Base-by-base conservation (phyloP, 2,888 invertebrate genomes). In the Syrphus vitripennis region DNA sequence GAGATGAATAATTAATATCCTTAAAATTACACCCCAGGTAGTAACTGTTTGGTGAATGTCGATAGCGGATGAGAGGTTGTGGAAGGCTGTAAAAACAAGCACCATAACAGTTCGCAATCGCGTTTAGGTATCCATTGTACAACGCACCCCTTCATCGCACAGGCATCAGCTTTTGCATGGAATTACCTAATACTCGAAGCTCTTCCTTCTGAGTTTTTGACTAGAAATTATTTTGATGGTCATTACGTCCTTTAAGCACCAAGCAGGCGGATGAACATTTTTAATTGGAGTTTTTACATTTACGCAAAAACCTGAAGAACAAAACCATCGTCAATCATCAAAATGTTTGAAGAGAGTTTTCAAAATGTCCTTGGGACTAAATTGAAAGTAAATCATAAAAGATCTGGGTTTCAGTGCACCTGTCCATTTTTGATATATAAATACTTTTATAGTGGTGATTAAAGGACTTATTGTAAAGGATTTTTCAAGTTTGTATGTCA, bases 181-280 rank as follows among this genome's bases (percentile, higher is more conserved):
- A 37, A 83, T 83, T 70, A 75, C 75, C 63, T 42, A 45, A 26
- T 34, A 19, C 34, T 34, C 50, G 48, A 12, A 76, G 80, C 71
- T 76, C 75, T 67, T 61, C 26, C 42, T 55, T 29, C 67, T 69
- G 67, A 74, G 26, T 82, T 55, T 29, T 59, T 69, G 67, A 74
- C 34, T 82, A 72, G 76, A 89, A 89, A 88, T 90, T 90, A 89
- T 89, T 89, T 90, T 89, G 89, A 90, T 90, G 90, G 90, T 89
- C 89, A 89, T 89, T 89, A 89, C 88, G 88, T 86, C 87, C 88
- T 82, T 83, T 86, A 83, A 83, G 75, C 65, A 50, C 31, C 34
- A 31, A 53, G 50, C 37, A 42, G 34, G 59, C 16, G 75, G 65
- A 61, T 63, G 42, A 31, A 72, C 67, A 70, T 53, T 77, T 84